Evolutionary conservation across 2,113 vertebrate genomes (phyloP).

Genomic region (Aegotheles bennettii): DNA sequence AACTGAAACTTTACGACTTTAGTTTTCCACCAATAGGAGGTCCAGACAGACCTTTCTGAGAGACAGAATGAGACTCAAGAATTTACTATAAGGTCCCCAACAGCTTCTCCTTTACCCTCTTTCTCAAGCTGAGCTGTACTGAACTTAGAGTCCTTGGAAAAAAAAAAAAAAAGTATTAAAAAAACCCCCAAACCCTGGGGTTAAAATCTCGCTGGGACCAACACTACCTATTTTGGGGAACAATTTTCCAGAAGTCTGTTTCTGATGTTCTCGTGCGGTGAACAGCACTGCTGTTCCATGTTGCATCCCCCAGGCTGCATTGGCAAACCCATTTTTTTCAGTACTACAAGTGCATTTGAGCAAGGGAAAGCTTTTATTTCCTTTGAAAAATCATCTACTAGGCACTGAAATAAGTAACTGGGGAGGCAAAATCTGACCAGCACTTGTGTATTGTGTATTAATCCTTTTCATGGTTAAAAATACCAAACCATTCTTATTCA

Average conservation of each 20-base stretch:
- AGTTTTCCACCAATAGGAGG: neutral
- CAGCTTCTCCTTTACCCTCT: neutral
- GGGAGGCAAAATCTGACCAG: neutral
- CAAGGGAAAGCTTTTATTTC: neutral
- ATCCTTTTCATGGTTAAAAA: neutral
- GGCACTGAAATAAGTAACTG: neutral
- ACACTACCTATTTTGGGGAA: neutral
- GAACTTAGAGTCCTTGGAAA: neutral
- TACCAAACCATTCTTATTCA: neutral
- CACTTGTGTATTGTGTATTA: neutral
- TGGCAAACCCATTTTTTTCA: neutral
- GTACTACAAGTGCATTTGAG: neutral
- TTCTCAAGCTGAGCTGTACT: neutral
- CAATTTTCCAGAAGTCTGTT: neutral
- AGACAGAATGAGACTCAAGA: neutral
- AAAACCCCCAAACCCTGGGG: neutral
- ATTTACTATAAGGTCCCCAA: neutral
- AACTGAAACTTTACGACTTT: neutral
- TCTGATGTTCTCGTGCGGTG: neutral
- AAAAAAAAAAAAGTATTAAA: neutral
- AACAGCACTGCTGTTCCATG: neutral
- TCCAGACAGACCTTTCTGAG: neutral
- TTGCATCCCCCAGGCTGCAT: rapidly evolving
- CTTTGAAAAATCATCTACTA: neutral
- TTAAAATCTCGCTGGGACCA: neutral